A percentile compares a stretch with the other conserved stretches of the same genome.
Evolutionary conservation across 2,888 invertebrate genomes (phyloP).

Genomic region (Drosophila mulleri): DNA sequence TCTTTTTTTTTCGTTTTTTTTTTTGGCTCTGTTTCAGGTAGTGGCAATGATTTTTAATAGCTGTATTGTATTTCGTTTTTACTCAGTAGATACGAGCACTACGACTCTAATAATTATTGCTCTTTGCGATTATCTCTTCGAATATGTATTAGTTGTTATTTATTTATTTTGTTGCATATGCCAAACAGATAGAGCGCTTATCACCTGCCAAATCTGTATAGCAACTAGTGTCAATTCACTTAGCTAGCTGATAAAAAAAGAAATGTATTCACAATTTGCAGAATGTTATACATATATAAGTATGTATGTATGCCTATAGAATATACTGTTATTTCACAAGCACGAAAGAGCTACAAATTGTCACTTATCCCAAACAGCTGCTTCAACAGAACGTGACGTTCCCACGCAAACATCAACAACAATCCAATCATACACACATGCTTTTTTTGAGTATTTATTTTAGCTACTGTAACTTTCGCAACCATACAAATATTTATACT

Average conservation of each 20-base stretch:
- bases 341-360: slow-evolving; percentile 4
- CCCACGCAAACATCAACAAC: slow-evolving; percentile 40
- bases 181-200: slow-evolving; percentile 12
- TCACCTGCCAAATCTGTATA: slow-evolving; percentile 21
- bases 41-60: slow-evolving; percentile 49
- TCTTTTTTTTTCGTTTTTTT: not conserved
- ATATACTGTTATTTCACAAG: slow-evolving; percentile 9
- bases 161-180: not conserved
- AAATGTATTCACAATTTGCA: not conserved
- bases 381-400: slow-evolving; percentile 47
- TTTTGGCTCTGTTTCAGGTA: slow-evolving; percentile 29
- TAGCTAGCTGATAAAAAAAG: not conserved
- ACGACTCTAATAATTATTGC: slow-evolving; percentile 39
- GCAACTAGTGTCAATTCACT: not conserved
- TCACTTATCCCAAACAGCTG: slow-evolving; percentile 38
- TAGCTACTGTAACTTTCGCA: slow-evolving; percentile 20
- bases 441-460: slow-evolving; percentile 3
- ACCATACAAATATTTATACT: not conserved
- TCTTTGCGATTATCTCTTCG: slow-evolving; percentile 39
- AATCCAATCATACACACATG: slow-evolving; percentile 2
- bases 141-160: not conserved
- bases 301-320: not conserved
- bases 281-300: not conserved
- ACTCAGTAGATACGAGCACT: slow-evolving; percentile 34
- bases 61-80: slow-evolving; percentile 37